phyloP scores from a whole-genome alignment of 1,140 invertebrate species.

The Neomicropteryx cornuta region DNA sequence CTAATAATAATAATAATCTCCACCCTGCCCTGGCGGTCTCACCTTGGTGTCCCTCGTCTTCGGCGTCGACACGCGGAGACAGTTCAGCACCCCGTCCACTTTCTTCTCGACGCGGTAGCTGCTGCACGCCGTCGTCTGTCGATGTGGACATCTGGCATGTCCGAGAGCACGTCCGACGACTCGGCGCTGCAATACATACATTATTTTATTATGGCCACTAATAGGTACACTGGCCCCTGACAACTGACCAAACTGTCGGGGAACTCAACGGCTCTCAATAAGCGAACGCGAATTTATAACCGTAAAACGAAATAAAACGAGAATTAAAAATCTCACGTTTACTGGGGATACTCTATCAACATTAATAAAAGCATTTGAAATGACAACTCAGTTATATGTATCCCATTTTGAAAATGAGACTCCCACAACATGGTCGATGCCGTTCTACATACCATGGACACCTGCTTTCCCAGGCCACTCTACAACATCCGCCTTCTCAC shows the following conservation, averaged over 20 bases:
- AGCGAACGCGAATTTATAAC: neutral
- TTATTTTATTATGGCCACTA: no score
- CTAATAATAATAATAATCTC: no score
- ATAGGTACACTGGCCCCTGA: no score
- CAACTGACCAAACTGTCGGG: no score
- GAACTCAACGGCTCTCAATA: no score
- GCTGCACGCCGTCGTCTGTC: conserved; percentile 85
- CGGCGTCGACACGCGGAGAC: conserved; percentile 87
- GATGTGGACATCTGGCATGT: conserved; percentile 86
- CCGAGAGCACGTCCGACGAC: conserved; percentile 33
- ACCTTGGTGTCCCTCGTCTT: conserved; percentile 69
- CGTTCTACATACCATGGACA: no score
- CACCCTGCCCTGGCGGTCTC: conserved; percentile 44
- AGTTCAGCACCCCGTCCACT: conserved; percentile 78
- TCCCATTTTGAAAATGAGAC: neutral
- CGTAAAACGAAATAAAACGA: neutral
- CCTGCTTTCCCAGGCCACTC: no score
- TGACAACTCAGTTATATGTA: neutral
- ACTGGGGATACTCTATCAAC: neutral
- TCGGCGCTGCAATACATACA: conserved; percentile 20
- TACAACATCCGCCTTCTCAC: no score
- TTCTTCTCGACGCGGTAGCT: conserved; percentile 90
- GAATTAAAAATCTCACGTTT: no score
- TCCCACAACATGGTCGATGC: no score
- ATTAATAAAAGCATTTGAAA: neutral